Conservation (phyloP, 1,140 invertebrate genomes). For the Diorhabda elongata region DNA sequence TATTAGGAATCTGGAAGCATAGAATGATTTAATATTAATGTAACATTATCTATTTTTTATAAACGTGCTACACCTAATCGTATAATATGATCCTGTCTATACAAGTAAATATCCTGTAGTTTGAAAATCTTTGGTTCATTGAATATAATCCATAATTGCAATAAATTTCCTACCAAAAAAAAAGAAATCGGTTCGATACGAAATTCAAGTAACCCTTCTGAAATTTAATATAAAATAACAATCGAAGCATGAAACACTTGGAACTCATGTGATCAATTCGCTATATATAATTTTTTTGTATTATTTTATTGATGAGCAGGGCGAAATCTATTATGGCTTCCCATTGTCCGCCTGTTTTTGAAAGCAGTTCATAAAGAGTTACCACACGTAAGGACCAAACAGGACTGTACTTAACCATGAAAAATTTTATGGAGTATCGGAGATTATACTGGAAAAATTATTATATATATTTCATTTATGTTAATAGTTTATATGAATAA, state of each 20-base stretch:
- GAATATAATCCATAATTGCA: constrained; percentile 14
- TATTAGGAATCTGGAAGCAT: too few relatives aligned
- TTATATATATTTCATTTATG: too few relatives aligned
- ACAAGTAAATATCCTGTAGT: neutral
- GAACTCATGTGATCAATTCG: constrained; percentile 22
- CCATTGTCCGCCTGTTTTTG: constrained; percentile 21
- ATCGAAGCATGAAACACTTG: constrained; percentile 13
- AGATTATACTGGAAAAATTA: too few relatives aligned
- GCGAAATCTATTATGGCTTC: constrained; percentile 20
- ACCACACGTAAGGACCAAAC: neutral
- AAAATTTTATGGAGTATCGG: too few relatives aligned
- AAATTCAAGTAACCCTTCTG: constrained; percentile 21
- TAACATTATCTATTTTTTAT: too few relatives aligned
- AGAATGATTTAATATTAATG: too few relatives aligned
- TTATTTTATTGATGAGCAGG: constrained; percentile 12
- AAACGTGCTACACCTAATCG: too few relatives aligned
- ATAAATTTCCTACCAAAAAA: constrained; percentile 15
- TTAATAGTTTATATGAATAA: too few relatives aligned
- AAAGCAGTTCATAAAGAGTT: neutral
- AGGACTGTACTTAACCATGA: neutral
- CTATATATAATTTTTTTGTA: constrained; percentile 19
- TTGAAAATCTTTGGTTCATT: neutral
- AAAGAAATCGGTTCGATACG: constrained; percentile 11
- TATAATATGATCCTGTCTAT: neutral
- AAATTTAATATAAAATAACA: constrained; percentile 22